Evolutionary conservation across 1,140 invertebrate genomes (phyloP), one percentile per base, ranked within the genome.

Genomic region (Caenorhabditis tropicalis): DNA sequence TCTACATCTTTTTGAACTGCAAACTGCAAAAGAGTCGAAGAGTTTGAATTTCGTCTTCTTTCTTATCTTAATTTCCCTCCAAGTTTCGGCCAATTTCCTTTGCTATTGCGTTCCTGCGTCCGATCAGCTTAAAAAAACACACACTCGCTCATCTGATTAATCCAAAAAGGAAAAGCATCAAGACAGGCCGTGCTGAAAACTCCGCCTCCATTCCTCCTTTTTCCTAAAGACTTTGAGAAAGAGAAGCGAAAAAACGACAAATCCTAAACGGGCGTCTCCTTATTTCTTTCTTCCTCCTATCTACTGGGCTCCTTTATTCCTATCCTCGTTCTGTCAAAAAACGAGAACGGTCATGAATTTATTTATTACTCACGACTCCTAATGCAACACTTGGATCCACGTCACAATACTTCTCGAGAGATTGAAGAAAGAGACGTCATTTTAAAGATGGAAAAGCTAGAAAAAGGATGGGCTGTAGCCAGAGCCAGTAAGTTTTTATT

Each of bases 101-200:
- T n/a, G n/a, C n/a, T n/a, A n/a, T n/a, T n/a, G n/a, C n/a, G n/a
- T n/a, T n/a, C n/a, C n/a, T n/a, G n/a, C n/a, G n/a, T n/a, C n/a
- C n/a, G 65, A 74, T 74, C 65, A 43, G 65, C 33, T 74, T 74
- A 74, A 74, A 74, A 65, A 65, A 5, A 65, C 58, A 65, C 58
- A 43, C 36, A 74, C 51, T 7, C 31, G 39, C 60, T 74, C 65
- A 74, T 74, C 65, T 43, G 33, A 74, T 74, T 74, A 74, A 74
- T 74, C 65, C 65, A 74, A 24, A 43, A 27, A 31, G 21, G n/a
- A 39, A 43, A 74, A 39, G 65, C 65, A 21, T 27, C 49, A 51
- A 51, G 49, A 51, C 49, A 0, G n/a, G n/a, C n/a, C n/a, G n/a
- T n/a, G n/a, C n/a, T n/a, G n/a, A n/a, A n/a, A n/a, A n/a, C 65